These are phyloP conservation scores for Pycnonotus jocosus DNA, from an alignment of 2,113 vertebrate species.

Conservation along the genomic window DNA sequence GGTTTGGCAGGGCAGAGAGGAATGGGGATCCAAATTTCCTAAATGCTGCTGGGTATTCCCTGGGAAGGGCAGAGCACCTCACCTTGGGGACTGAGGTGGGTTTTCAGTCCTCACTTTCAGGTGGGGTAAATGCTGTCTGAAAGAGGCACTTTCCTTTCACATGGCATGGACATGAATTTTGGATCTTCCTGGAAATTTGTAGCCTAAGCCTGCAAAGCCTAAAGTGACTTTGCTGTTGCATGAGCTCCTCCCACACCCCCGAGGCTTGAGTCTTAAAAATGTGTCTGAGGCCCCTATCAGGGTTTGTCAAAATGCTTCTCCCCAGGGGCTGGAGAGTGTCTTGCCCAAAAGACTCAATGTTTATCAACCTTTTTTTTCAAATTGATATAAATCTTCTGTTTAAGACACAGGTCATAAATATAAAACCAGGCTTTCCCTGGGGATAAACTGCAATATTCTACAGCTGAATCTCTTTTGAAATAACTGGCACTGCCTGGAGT, in stretches of 20 bases:
- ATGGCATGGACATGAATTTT: neutral
- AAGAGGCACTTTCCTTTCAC: neutral
- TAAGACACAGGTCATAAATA: conserved; percentile 19
- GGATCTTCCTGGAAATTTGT: neutral
- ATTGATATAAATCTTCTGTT: conserved; percentile 29
- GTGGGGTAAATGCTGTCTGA: neutral
- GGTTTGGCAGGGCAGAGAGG: neutral
- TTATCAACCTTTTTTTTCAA: neutral
- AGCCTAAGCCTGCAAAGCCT: neutral
- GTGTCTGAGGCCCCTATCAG: neutral
- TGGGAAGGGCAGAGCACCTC: neutral
- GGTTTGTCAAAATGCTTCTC: neutral
- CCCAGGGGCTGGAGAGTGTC: neutral
- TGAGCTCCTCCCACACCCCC: neutral
- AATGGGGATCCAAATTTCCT: neutral
- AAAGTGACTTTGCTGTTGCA: neutral
- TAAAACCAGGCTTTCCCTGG: neutral
- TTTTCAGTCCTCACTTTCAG: neutral
- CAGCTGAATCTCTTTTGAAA: conserved; percentile 18
- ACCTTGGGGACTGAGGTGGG: neutral
- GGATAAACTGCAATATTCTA: neutral
- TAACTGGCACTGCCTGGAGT: conserved; percentile 7
- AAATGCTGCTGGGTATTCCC: neutral
- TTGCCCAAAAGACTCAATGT: conserved; percentile 12
- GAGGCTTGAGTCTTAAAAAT: neutral